phyloP scores from a whole-genome alignment of 2,888 invertebrate species.

The Linnaemya tessellans region DNA sequence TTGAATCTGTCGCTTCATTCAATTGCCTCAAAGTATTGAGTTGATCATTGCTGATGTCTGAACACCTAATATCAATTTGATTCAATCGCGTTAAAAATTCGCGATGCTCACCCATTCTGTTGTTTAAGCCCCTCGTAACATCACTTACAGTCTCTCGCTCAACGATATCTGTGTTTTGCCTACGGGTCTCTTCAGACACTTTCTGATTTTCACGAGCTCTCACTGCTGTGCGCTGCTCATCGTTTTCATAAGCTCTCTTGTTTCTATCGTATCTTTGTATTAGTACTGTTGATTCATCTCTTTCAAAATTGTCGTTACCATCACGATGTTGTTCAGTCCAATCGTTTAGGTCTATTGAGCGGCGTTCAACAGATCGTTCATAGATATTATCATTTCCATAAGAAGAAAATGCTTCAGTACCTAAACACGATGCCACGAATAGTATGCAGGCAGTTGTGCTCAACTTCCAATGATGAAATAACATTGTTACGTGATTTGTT shows the following conservation, averaged over 20 bases:
- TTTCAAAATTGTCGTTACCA: background rate
- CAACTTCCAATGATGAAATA: slow-evolving; percentile 75
- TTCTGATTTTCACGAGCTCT: background rate
- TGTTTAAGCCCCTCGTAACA: slow-evolving; percentile 27
- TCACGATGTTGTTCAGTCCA: slow-evolving; percentile 6
- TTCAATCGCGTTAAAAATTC: slow-evolving; percentile 16
- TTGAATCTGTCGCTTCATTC: background rate
- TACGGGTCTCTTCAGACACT: background rate
- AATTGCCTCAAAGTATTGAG: background rate
- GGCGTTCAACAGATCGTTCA: slow-evolving; percentile 42
- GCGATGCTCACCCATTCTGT: slow-evolving; percentile 8
- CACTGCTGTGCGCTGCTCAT: background rate
- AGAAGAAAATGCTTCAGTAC: slow-evolving; percentile 60
- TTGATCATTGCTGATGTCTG: background rate
- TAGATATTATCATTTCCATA: slow-evolving; percentile 66
- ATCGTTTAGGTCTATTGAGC: background rate
- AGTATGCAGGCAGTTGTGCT: slow-evolving; percentile 74
- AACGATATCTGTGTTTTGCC: background rate
- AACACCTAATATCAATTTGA: background rate
- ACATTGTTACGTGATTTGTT: slow-evolving; percentile 72
- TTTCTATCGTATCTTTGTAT: background rate
- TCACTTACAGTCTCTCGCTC: background rate
- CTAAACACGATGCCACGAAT: slow-evolving; percentile 73
- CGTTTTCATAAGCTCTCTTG: background rate
- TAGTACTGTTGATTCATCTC: background rate